Evolutionary conservation across 2,797 vertebrate genomes (phyloP).

Genomic region (Hydrolagus colliei): DNA sequence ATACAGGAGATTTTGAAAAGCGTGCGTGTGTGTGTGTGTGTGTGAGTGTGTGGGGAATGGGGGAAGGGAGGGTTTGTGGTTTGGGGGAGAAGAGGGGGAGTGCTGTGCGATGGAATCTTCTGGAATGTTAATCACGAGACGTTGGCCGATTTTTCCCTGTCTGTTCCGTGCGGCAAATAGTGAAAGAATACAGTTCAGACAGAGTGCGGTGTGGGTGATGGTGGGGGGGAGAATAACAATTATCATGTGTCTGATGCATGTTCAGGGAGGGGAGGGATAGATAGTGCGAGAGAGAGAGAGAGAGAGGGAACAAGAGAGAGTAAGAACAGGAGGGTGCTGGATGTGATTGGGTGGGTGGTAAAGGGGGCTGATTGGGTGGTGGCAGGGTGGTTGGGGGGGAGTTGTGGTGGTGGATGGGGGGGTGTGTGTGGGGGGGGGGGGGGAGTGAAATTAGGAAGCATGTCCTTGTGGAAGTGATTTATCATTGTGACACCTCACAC

Average conservation of each 20-base stretch:
- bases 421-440: too few species aligned
- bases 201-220: constrained; percentile 17
- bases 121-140: constrained; percentile 26
- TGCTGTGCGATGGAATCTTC: constrained; percentile 12
- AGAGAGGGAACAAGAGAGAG: too few species aligned
- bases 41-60: too few species aligned
- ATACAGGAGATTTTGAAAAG: constrained; percentile 17
- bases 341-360: too few species aligned
- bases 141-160: constrained; percentile 11
- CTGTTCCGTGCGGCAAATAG: constrained; percentile 5
- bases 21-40: not conserved
- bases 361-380: too few species aligned
- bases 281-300: too few species aligned
- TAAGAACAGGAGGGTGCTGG: too few species aligned
- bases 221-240: not conserved
- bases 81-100: too few species aligned
- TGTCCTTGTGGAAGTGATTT: constrained; percentile 40
- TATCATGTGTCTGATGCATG: constrained; percentile 32
- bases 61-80: too few species aligned
- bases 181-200: constrained; percentile 27
- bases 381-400: too few species aligned
- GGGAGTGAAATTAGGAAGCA: constrained; percentile 34
- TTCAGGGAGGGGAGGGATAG: not conserved
- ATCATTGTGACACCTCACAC: constrained; percentile 41
- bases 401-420: not conserved